Evolutionary conservation across 53 echinoderm and acorn worm species (phyloP), one percentile per base, ranked within the genome.

Genomic region (Echinometra lucunter): DNA sequence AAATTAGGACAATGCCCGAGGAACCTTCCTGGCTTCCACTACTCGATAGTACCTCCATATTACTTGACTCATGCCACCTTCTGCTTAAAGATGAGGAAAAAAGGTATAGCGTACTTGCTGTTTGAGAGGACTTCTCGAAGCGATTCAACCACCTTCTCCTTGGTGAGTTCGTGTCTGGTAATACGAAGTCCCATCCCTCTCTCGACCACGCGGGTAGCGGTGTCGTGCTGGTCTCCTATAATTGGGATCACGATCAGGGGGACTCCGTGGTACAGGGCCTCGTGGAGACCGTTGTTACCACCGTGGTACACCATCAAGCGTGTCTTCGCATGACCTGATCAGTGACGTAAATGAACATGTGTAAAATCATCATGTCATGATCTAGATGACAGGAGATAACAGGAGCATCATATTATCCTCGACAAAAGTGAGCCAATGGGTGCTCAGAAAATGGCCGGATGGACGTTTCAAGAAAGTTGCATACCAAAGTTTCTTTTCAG

Each of bases 251-350:
- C 37, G 21, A 87, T 87, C 47, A 87, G 49, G 10, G 88, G 88
- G 1, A 87, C 88, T 28, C 53, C 88, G 16, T 87, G 88, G 53
- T 87, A 87, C 88, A 87, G n/a, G 32, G 88, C 88, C 27, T 87
- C 88, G 13, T 87, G 88, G 4, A 87, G 53, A 55, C 88, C 88
- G 25, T 87, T 87, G 37, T 87, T 87, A 9, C 88, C 88, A 27
- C 88, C 88, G 28, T 87, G 88, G 49, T 87, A 87, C 88, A 87
- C 28, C 88, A 87, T 87, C 88, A 87, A 5, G 30, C 88, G 88
- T 12, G 88, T 87, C 88, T 87, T 47, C 47, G 27, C 23, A 55
- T 87, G 88, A 87, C 88, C 88, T 87, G 49, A 38, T 66, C 74
- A 74, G 16, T 17, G 74, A 74, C 38, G 38, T 74, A 17, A 38